Conservation (phyloP, 2,797 vertebrate genomes). For the Clamator glandarius region DNA sequence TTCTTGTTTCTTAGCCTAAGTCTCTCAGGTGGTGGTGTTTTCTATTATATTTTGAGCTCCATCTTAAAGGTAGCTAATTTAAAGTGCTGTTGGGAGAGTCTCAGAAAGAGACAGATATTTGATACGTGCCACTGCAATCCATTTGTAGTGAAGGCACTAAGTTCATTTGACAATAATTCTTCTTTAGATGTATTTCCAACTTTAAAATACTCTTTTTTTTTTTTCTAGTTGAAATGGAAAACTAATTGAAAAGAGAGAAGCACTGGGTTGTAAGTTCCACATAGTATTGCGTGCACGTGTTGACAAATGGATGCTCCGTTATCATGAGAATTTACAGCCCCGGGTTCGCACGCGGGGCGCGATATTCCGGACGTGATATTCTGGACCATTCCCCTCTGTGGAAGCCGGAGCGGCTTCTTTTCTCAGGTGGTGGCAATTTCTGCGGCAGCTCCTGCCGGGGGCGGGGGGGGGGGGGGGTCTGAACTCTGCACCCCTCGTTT, state of each 20-base stretch:
- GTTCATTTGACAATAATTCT: neutral
- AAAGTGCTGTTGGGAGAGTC: neutral
- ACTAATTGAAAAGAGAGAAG: neutral
- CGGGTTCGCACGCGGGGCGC: accelerated
- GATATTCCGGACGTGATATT: accelerated
- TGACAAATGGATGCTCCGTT: neutral
- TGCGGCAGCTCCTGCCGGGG: neutral
- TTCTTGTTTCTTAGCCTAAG: neutral
- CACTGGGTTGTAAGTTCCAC: neutral
- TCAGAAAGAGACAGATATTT: neutral
- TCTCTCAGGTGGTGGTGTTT: neutral
- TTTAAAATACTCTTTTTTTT: neutral
- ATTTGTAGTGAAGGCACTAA: neutral
- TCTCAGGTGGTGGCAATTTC: neutral
- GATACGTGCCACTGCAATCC: neutral
- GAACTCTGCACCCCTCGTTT: neutral
- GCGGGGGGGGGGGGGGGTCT: neutral
- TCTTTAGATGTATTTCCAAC: neutral
- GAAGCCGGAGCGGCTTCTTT: neutral
- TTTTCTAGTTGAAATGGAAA: neutral
- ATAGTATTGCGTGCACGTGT: neutral
- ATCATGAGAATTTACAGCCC: neutral
- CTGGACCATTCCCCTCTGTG: neutral
- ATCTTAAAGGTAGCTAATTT: neutral
- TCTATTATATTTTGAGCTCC: neutral